phyloP scores from a whole-genome alignment of 2,888 invertebrate species.

The Macrophya annulata region DNA sequence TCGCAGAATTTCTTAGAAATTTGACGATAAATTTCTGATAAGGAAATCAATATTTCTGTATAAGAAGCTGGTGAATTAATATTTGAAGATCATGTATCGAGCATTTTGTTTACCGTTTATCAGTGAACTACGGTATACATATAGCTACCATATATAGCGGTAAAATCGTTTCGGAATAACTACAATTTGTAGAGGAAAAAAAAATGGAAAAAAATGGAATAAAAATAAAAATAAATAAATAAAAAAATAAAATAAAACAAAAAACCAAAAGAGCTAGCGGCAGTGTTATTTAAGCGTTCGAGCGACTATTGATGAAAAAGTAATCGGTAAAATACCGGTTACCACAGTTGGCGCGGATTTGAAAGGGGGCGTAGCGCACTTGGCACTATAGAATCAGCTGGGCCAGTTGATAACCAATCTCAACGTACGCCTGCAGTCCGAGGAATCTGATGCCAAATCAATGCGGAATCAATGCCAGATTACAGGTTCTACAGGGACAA shows the following conservation, averaged over 20 bases:
- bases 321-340: conserved; percentile 53
- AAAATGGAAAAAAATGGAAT: background rate
- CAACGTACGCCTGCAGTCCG: conserved; percentile 19
- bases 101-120: conserved; percentile 27
- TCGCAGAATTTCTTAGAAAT: too few species aligned
- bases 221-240: background rate
- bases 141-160: background rate
- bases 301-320: conserved; percentile 50
- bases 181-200: conserved; percentile 36
- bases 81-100: background rate
- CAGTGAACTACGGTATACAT: too few species aligned
- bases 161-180: conserved; percentile 18
- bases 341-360: conserved; percentile 49
- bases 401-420: conserved; percentile 49
- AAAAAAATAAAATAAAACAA: too few species aligned
- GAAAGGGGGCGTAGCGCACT: conserved; percentile 47
- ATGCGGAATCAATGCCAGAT: conserved; percentile 42
- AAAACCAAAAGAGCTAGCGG: background rate
- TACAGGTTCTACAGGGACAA: conserved; percentile 21
- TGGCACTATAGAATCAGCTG: conserved; percentile 49
- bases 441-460: conserved; percentile 43
- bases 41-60: background rate
- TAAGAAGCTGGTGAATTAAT: conserved; percentile 6
- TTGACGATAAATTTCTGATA: background rate
- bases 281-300: conserved; percentile 46